Base-by-base conservation (phyloP, 2,888 invertebrate genomes). In the Pristionchus arcanus region DNA sequence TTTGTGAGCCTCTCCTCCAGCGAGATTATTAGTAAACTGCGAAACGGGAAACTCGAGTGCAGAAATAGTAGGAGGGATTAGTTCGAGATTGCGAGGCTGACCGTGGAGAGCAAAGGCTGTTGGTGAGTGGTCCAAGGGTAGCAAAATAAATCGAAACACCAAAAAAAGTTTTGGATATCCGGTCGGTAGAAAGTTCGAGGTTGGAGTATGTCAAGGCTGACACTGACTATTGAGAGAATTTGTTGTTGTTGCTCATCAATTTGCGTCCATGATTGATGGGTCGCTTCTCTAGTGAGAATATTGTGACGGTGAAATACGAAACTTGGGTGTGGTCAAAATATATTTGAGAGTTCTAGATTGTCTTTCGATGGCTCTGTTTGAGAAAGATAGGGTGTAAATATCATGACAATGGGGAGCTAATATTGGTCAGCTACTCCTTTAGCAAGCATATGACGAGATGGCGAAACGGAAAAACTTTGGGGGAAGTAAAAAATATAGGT, bases 31-130 rank as follows among this genome's bases (percentile, higher is more conserved):
- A 16, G 13, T 4, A 19, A 19, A 19, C 59, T 13, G 59, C 19
- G 59, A 59, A 59, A 19, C 59, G 19, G 5, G n/a, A n/a, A 66
- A 66, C n/a, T 4, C 7, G 28, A 28, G 28, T 2, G 28, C n/a
- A 9, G 4, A 28, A 28, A 66, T 4, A 4, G 28, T 11, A 66
- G n/a, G n/a, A n/a, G n/a, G 7, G 28, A 28, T 9, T 66, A 4
- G 28, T 66, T 59, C 28, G n/a, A 66, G 28, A 66, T n/a, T 66
- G 28, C 42, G 2, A 31, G 31, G 31, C 71, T 87, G 28, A 49
- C 87, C 13, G n/a, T n/a, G 15, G 49, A 87, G 37, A 25, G 86
- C 86, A 5, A 86, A 66, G 66, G 86, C 86, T 28, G 53, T 86
- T 4, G 66, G 86, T 86, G 37, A 86, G 86, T 66, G n/a, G n/a